Evolutionary conservation across 2,113 vertebrate species (phyloP).

Genomic region (Phalacrocorax brasilianus): DNA sequence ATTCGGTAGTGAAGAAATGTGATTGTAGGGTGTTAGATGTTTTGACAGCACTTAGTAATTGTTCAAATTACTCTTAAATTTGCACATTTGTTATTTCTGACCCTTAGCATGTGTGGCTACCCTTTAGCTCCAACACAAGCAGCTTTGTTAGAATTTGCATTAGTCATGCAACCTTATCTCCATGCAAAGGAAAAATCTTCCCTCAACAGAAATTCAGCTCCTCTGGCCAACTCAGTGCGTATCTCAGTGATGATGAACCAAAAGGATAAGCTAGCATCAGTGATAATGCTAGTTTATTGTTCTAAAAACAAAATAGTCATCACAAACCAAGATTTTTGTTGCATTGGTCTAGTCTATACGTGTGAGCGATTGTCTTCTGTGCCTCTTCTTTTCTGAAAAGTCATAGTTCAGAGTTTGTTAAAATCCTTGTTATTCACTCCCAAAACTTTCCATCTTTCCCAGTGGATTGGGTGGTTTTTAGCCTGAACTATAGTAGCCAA

Average conservation of each 20-base stretch:
- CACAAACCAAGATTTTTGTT: not conserved
- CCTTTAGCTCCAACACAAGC: not conserved
- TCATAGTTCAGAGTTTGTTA: not conserved
- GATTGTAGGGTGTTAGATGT: not conserved
- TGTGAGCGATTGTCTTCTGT: not conserved
- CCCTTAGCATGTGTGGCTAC: not conserved
- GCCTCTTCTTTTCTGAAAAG: not conserved
- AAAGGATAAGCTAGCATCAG: not conserved
- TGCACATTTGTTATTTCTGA: not conserved
- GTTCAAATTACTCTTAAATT: not conserved
- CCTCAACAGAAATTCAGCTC: not conserved
- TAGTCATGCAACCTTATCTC: not conserved
- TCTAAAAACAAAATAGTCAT: not conserved
- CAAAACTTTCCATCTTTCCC: not conserved
- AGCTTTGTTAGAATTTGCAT: not conserved
- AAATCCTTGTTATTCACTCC: not conserved
- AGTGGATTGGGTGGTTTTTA: not conserved
- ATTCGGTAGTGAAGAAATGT: not conserved
- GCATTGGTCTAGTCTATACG: not conserved
- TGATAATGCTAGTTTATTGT: not conserved
- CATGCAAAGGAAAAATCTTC: not conserved
- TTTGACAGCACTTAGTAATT: not conserved
- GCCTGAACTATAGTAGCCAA: not conserved
- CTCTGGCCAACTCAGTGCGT: not conserved
- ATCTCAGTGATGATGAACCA: accelerated